Evolutionary conservation across 2,113 vertebrate genomes (phyloP).

Genomic region (Sminthopsis crassicaudata): DNA sequence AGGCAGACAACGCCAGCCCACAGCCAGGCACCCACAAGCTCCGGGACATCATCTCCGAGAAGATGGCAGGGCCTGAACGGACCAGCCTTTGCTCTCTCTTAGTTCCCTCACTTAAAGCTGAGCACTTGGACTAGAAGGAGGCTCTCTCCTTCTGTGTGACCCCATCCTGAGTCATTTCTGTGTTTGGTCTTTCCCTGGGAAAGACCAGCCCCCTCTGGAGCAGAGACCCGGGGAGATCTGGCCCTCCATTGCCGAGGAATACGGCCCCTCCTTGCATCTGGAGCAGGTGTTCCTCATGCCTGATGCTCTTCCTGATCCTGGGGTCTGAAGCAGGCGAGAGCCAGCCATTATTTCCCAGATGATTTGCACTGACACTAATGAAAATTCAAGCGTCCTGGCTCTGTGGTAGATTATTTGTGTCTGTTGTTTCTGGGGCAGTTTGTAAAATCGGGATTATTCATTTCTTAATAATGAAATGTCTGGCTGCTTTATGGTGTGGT

Average conservation of each 20-base stretch:
- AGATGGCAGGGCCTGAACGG: neutral
- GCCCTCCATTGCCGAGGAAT: neutral
- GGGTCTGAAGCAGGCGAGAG: neutral
- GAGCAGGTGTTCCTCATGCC: neutral
- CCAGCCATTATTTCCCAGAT: slow-evolving; percentile 16
- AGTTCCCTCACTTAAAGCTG: too few relatives aligned
- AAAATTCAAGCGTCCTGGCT: slow-evolving; percentile 2
- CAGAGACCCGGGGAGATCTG: neutral
- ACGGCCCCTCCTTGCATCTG: too few relatives aligned
- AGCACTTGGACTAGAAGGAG: neutral
- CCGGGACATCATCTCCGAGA: neutral
- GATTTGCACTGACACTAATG: slow-evolving; percentile 13
- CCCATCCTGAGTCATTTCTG: neutral
- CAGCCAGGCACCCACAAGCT: neutral
- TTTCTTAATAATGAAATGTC: slow-evolving; percentile 9
- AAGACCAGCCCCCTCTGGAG: neutral
- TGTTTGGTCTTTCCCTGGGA: neutral
- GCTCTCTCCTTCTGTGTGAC: too few relatives aligned
- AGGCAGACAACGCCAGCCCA: neutral
- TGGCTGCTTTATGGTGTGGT: slow-evolving; percentile 7
- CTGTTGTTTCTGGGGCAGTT: slow-evolving; percentile 43
- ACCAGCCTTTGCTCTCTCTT: neutral
- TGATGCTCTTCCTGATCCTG: too few relatives aligned
- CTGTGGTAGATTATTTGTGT: slow-evolving; percentile 23
- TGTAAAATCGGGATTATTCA: slow-evolving; percentile 30